Percentiles rank a stretch among this genome's conserved stretches.
phyloP scores from a whole-genome alignment of 2,797 vertebrate genomes.

The Sebastes itinus region DNA sequence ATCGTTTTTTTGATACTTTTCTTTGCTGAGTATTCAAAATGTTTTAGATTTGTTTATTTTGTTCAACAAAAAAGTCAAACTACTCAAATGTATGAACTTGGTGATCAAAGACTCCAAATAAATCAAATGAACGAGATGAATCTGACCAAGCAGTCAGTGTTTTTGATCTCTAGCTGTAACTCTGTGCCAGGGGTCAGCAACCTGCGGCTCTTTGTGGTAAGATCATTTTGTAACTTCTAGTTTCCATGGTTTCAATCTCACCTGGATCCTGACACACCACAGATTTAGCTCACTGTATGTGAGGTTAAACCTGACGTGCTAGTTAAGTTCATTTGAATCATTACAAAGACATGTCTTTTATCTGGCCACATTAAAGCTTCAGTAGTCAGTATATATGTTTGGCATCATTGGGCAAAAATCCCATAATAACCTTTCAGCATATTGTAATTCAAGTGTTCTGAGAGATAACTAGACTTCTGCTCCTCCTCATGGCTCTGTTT shows the following conservation, averaged over 20 bases:
- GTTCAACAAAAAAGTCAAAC: neutral
- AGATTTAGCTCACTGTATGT: neutral
- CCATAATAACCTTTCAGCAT: too few species aligned
- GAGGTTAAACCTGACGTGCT: neutral
- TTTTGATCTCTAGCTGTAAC: neutral
- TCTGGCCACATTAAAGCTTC: too few species aligned
- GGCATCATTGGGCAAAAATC: too few species aligned
- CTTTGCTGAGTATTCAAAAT: neutral
- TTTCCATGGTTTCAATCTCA: neutral
- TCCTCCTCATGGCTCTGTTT: too few species aligned
- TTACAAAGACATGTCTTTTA: neutral
- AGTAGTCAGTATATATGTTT: too few species aligned
- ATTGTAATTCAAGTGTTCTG: too few species aligned
- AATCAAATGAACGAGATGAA: neutral
- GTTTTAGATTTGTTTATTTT: neutral
- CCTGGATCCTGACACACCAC: neutral
- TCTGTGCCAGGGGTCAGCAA: neutral
- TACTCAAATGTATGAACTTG: neutral
- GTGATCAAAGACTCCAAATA: neutral
- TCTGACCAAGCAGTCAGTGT: neutral
- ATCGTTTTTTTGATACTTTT: rapidly evolving
- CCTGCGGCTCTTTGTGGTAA: neutral
- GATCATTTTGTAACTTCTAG: neutral
- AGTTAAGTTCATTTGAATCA: neutral
- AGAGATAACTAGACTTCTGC: too few species aligned